These are phyloP conservation scores for Glossophaga mutica DNA, from an alignment of 2,797 vertebrate species.

Conservation along the genomic window DNA sequence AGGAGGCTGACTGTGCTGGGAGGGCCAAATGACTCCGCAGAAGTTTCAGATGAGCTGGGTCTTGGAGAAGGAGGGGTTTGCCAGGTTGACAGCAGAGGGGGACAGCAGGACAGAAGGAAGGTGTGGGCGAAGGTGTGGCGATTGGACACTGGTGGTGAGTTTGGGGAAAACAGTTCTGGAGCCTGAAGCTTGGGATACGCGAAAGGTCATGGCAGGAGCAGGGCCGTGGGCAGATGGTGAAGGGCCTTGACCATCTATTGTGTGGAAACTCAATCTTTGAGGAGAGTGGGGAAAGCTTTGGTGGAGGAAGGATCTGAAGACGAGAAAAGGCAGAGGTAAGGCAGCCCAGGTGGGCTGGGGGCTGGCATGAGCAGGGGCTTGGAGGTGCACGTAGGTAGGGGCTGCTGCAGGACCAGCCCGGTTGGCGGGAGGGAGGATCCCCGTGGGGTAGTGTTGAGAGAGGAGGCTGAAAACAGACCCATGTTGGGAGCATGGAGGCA, in stretches of 20 bases:
- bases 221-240: not conserved
- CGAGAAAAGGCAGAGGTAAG: not conserved
- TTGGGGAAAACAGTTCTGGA: not conserved
- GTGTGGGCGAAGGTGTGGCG: not conserved
- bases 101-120: not conserved
- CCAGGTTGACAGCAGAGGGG: not conserved
- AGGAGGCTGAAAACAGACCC: not conserved
- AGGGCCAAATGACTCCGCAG: not conserved
- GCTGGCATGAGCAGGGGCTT: fast-evolving
- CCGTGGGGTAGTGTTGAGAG: not conserved
- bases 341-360: not conserved
- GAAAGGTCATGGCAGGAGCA: not conserved
- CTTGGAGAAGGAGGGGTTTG: not conserved
- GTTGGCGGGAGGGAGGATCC: not conserved
- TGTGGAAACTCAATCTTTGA: not conserved
- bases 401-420: too few species aligned
- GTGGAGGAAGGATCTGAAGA: not conserved
- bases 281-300: not conserved
- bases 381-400: fast-evolving
- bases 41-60: not conserved
- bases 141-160: fast-evolving
- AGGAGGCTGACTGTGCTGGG: not conserved
- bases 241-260: not conserved
- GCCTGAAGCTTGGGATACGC: not conserved
- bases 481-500: not conserved